Evolutionary conservation across 2,888 invertebrate species (phyloP), one percentile per base, ranked within the genome.

Genomic region (Drosophila hamatofila): DNA sequence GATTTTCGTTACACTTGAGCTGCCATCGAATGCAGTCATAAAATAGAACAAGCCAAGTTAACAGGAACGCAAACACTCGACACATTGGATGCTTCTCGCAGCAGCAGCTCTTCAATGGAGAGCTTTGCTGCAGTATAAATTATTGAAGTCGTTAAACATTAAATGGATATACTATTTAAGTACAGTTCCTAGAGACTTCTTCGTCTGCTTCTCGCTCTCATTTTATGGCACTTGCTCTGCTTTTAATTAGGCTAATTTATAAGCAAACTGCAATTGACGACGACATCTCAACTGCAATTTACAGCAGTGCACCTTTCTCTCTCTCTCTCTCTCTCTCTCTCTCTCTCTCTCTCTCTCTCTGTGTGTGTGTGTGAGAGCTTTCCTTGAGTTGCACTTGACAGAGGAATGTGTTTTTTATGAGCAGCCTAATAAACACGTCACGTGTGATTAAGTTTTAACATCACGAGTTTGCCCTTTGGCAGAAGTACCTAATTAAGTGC

Each of bases 231-330:
- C 81, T 87, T 84, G 78, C 68, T 65, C 49, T 55, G 56, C 75
- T 62, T 70, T 87, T 84, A 84, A 83, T 86, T 75, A 77, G 70
- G 63, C 67, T 77, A 80, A 86, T 81, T 86, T 83, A 72, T 73
- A 83, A 80, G 72, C 68, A 75, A 81, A 69, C 69, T 87, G 84
- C 81, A 84, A 70, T 70, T 75, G 74, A 69, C 75, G 49, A 41
- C 72, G 64, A 35, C 60, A 72, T 61, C 27, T 56, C 67, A 75
- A 75, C 63, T 75, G 75, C 64, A 54, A 2, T n/a, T n/a, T n/a
- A n/a, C n/a, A n/a, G n/a, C 16, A 42, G n/a, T 23, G 51, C 23
- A 16, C n/a, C n/a, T 16, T n/a, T 16, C 52, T n/a, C 35, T 27
- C 35, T 8, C 30, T 18, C 30, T 3, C 42, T 7, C 21, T 23